Evolutionary conservation across 2,113 vertebrate species (phyloP).

Genomic region (Ciconia maguari): DNA sequence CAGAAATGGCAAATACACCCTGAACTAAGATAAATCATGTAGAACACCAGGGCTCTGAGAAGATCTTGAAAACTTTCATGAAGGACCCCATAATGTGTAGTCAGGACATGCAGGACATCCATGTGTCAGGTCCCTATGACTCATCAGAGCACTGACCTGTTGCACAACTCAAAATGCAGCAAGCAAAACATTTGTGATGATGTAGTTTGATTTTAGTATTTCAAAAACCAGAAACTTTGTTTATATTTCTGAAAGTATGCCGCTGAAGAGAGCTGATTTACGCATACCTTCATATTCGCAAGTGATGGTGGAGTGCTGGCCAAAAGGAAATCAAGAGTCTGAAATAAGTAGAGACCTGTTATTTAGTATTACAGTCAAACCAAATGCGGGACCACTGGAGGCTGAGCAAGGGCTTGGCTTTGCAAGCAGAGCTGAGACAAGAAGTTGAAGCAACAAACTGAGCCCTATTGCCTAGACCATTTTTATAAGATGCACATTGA

Average conservation of each 20-base stretch:
- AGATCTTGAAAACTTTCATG: not conserved
- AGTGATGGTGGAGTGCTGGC: not conserved
- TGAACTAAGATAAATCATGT: not conserved
- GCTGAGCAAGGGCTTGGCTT: not conserved
- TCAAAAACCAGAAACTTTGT: not conserved
- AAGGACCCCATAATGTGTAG: not conserved
- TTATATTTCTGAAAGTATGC: not conserved
- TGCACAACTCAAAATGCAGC: not conserved
- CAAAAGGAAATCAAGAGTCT: not conserved
- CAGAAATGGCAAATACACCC: not conserved
- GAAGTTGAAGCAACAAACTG: not conserved
- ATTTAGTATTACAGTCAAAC: not conserved
- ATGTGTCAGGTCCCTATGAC: not conserved
- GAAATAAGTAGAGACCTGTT: not conserved
- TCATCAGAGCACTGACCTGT: not conserved
- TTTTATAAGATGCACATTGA: not conserved
- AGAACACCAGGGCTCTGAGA: not conserved
- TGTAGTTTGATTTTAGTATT: not conserved
- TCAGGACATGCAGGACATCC: not conserved
- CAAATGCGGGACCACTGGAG: not conserved
- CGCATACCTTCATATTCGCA: not conserved
- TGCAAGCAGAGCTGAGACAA: not conserved
- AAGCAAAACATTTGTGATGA: not conserved
- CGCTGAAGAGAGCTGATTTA: not conserved
- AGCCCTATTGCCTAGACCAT: not conserved